Evolutionary conservation across 1,140 invertebrate genomes (phyloP), one percentile per base, ranked within the genome.

Genomic region (Magallana angulata): DNA sequence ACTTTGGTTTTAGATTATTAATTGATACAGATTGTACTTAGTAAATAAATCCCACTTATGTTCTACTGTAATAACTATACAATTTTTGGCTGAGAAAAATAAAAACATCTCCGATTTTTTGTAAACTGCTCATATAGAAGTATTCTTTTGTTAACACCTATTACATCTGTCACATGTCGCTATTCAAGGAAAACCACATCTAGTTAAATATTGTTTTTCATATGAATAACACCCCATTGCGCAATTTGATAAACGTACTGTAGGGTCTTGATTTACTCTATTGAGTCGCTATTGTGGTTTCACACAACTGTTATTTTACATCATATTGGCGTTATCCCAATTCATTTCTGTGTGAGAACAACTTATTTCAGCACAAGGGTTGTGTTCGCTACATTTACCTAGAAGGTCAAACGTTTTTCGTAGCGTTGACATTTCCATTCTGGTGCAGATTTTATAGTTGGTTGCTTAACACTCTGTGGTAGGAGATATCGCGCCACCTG

Each of bases 141-240:
- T 5, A 48, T 48, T 48, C 36, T 48, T 2, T 48, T 48, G 3
- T 48, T 48, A 48, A 48, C 36, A 48, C 36, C 36, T 48, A 76
- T 9, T 30, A 24, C 68, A 76, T 76, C 68, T 76, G 68, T 76
- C 14, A 76, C 68, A 76, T 76, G 11, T 76, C 18, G 24, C 68
- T 30, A 24, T 76, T 76, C 68, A 76, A 12, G 24, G 3, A 76
- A 48, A 36, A 30, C 68, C 68, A 8, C 68, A 76, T 76, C 68
- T 76, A 76, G 24, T 76, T 30, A 76, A 76, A 76, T 76, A 76
- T 76, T 76, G 68, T 76, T 30, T 36, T 76, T 76, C 68, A 76
- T 30, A 30, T 7, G 68, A 30, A 76, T 76, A 36, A 76, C 12
- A 76, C 24, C 68, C 68, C 36, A 30, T 76, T 76, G 36, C 68